Evolutionary conservation across 2,113 vertebrate species (phyloP).

Genomic region (Dermatemys mawii): DNA sequence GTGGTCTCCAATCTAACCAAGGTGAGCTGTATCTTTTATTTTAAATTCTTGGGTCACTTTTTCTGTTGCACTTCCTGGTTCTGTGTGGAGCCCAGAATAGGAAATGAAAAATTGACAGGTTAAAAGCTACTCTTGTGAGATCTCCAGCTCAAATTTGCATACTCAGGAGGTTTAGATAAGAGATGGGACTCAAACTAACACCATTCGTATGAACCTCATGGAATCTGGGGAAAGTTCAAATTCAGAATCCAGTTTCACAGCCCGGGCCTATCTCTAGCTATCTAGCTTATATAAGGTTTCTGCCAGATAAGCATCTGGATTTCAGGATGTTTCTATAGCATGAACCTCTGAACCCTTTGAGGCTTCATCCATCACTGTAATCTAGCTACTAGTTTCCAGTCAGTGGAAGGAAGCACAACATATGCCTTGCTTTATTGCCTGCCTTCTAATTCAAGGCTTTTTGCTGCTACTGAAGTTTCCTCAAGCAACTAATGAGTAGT

Average conservation of each 20-base stretch:
- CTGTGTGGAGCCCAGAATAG: no score
- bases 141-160: background rate
- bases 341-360: background rate
- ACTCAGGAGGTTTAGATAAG: background rate
- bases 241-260: background rate
- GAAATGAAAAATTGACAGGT: no score
- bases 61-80: no score
- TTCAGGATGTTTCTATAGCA: background rate
- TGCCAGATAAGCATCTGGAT: background rate
- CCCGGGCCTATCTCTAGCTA: background rate
- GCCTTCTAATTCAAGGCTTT: background rate
- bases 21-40: background rate
- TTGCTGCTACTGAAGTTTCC: background rate
- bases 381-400: background rate
- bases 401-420: background rate
- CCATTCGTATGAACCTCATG: background rate
- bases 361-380: background rate
- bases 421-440: rapidly evolving
- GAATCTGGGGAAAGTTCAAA: background rate
- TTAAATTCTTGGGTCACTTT: no score
- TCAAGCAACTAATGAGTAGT: background rate
- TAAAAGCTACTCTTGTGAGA: background rate
- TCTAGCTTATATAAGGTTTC: rapidly evolving
- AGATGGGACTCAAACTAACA: background rate
- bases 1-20: background rate